phyloP scores from a whole-genome alignment of 2,113 vertebrate species.

The Corydoras maculifer region DNA sequence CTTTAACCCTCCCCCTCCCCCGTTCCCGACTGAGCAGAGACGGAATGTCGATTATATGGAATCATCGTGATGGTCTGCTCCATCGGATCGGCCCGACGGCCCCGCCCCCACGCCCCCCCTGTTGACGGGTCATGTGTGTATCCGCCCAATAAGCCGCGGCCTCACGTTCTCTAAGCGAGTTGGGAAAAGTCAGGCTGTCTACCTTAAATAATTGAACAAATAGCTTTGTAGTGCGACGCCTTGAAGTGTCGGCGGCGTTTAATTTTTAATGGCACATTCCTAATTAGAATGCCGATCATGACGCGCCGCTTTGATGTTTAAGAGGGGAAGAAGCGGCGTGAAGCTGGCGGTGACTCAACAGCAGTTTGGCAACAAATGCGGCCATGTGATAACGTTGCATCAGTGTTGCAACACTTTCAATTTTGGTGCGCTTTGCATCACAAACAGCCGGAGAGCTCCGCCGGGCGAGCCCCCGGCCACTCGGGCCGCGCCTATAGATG shows the following conservation, averaged over 20 bases:
- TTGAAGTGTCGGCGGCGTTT: conserved; percentile 51
- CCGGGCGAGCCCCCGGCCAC: neutral
- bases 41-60: conserved; percentile 10
- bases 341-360: conserved; percentile 31
- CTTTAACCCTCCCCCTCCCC: conserved; percentile 12
- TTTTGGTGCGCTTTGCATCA: conserved; percentile 3
- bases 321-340: conserved; percentile 4
- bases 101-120: neutral
- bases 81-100: too few relatives aligned
- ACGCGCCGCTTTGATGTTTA: conserved; percentile 41
- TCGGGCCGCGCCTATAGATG: neutral
- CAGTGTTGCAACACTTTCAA: neutral
- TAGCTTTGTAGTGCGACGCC: conserved; percentile 47
- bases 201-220: conserved; percentile 49
- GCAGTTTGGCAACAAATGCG: neutral
- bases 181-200: conserved; percentile 13
- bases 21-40: neutral
- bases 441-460: neutral
- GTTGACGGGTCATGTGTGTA: neutral
- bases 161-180: conserved; percentile 1
- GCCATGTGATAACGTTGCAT: neutral
- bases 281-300: conserved; percentile 33
- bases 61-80: neutral
- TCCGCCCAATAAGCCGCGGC: too few relatives aligned
- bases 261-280: conserved; percentile 49